These are phyloP conservation scores for Phaethornis superciliosus DNA, from an alignment of 2,113 vertebrate species.

Conservation along the genomic window DNA sequence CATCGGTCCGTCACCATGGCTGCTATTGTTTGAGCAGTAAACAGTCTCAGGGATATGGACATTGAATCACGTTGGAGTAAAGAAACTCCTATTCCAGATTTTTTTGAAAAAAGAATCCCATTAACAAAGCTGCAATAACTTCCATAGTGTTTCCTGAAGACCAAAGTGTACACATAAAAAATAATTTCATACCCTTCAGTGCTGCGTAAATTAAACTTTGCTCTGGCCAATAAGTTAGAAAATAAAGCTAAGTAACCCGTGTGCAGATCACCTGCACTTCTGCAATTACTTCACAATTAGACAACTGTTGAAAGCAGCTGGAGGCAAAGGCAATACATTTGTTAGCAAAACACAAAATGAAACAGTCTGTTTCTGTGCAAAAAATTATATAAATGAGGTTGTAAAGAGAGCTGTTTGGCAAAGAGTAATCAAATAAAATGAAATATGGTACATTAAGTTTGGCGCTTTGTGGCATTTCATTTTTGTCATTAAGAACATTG, in stretches of 20 bases:
- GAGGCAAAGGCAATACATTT: slow-evolving; percentile 57
- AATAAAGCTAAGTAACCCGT: slow-evolving; percentile 37
- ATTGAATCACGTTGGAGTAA: neutral
- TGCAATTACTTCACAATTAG: slow-evolving; percentile 50
- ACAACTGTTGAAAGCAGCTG: slow-evolving; percentile 65
- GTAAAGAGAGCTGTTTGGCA: slow-evolving; percentile 44
- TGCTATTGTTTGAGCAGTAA: neutral
- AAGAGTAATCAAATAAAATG: slow-evolving; percentile 60
- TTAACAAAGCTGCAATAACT: neutral
- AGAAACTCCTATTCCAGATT: neutral
- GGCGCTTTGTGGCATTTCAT: slow-evolving; percentile 9
- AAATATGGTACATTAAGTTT: slow-evolving; percentile 46
- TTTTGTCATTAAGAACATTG: slow-evolving; percentile 41
- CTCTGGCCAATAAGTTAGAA: slow-evolving; percentile 37
- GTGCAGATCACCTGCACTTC: slow-evolving; percentile 20
- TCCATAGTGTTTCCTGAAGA: neutral
- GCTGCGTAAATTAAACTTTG: slow-evolving; percentile 29
- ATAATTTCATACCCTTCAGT: neutral
- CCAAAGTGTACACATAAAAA: neutral
- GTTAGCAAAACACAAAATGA: slow-evolving; percentile 49
- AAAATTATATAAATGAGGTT: slow-evolving; percentile 46
- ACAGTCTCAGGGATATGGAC: neutral
- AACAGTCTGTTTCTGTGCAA: slow-evolving; percentile 28
- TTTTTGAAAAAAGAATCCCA: neutral
- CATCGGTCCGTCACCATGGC: neutral